These are phyloP conservation scores for Intellagama lesueurii DNA, from an alignment of 2,797 vertebrate genomes.

Conservation along the genomic window DNA sequence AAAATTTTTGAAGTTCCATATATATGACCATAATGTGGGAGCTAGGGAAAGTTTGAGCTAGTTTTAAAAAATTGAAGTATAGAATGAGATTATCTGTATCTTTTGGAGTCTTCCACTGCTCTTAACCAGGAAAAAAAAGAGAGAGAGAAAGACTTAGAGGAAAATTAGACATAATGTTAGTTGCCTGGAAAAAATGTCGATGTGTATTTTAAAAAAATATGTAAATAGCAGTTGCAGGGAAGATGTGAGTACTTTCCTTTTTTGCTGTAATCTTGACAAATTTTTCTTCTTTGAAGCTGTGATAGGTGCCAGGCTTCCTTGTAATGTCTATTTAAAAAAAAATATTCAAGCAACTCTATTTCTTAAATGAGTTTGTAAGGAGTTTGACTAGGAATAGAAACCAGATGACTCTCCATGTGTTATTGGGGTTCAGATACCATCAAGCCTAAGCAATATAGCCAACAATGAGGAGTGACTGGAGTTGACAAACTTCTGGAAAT, in stretches of 20 bases:
- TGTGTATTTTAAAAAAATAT: background rate
- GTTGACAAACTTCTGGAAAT: background rate
- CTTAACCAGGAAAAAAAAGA: background rate
- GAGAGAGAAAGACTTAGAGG: background rate
- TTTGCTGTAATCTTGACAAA: background rate
- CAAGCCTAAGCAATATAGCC: background rate
- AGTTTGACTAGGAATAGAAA: background rate
- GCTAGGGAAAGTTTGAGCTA: background rate
- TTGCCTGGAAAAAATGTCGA: background rate
- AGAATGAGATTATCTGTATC: constrained; percentile 7
- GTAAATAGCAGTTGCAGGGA: background rate
- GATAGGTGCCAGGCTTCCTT: background rate
- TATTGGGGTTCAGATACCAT: background rate
- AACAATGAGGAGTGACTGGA: background rate
- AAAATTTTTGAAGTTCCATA: constrained; percentile 10
- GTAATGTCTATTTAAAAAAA: no score
- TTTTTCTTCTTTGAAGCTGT: background rate
- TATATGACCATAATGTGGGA: background rate
- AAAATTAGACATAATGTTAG: background rate
- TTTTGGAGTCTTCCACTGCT: background rate
- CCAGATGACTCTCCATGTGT: background rate
- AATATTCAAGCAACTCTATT: background rate
- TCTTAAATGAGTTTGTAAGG: background rate
- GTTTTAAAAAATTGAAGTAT: constrained; percentile 1
- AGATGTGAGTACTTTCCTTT: background rate